These are phyloP conservation scores for Caenorhabditis zanzibari DNA, from an alignment of 2,888 invertebrate species.

Conservation along the genomic window DNA sequence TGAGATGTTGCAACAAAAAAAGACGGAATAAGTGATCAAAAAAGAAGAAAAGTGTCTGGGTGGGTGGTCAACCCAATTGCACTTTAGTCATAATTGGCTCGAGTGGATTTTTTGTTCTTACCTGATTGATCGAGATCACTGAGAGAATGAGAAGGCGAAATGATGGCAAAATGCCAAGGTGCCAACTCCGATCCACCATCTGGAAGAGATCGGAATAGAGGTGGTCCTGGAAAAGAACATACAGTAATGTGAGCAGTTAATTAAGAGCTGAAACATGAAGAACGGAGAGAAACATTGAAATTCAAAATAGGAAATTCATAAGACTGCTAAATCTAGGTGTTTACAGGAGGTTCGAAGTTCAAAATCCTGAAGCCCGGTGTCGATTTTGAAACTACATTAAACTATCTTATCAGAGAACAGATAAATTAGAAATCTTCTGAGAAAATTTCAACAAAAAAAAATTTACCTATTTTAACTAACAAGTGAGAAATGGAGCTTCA, in stretches of 20 bases:
- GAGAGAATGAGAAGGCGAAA: constrained; percentile 19
- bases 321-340: too few species aligned
- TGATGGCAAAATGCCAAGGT: constrained; percentile 39
- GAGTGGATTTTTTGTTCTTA: constrained; percentile 1
- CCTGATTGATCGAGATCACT: constrained; percentile 39
- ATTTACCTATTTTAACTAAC: too few species aligned
- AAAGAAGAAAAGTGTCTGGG: constrained; percentile 26
- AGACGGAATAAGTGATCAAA: constrained; percentile 29
- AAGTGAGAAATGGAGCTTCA: too few species aligned
- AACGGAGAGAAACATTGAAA: neutral
- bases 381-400: too few species aligned
- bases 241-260: too few species aligned
- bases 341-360: too few species aligned
- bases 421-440: too few species aligned
- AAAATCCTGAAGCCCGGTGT: too few species aligned
- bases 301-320: neutral
- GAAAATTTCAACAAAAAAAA: too few species aligned
- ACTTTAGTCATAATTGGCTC: constrained; percentile 29
- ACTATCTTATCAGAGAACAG: too few species aligned
- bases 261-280: too few species aligned
- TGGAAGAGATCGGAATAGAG: constrained; percentile 25
- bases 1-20: constrained; percentile 49
- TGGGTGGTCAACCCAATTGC: constrained; percentile 35
- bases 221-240: neutral
- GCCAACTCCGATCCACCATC: constrained; percentile 57